Evolutionary conservation across 37 sponge, comb jelly and placozoan species (phyloP).

Genomic region (Chondrilla cf. caribensis): DNA sequence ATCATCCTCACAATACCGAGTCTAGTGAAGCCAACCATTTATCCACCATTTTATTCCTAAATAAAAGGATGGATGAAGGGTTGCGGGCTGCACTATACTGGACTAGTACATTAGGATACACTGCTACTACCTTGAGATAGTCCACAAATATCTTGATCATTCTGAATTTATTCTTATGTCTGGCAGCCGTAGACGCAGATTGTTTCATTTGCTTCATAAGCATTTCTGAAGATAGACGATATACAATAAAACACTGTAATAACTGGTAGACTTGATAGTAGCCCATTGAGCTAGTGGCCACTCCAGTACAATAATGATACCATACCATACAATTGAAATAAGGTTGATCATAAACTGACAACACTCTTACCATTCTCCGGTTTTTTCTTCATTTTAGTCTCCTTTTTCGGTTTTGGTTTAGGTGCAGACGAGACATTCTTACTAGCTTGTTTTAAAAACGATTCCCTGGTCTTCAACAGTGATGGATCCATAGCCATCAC

Average conservation of each 20-base stretch:
- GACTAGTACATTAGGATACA: background rate
- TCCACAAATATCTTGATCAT: slow-evolving; percentile 19
- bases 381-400: slow-evolving; percentile 28
- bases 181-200: slow-evolving; percentile 3
- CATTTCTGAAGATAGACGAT: background rate
- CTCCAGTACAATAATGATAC: too few species aligned
- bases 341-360: too few species aligned
- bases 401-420: slow-evolving; percentile 1
- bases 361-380: background rate
- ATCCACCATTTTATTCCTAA: too few species aligned
- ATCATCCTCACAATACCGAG: too few species aligned
- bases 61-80: too few species aligned
- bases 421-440: slow-evolving; percentile 21
- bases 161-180: background rate
- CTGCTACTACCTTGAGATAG: background rate
- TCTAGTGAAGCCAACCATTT: too few species aligned
- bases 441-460: slow-evolving; percentile 48
- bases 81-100: too few species aligned
- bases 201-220: slow-evolving; percentile 12
- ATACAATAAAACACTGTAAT: too few species aligned
- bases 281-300: too few species aligned
- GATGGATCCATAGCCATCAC: slow-evolving; percentile 82
- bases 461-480: slow-evolving; percentile 43
- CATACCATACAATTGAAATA: too few species aligned
- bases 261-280: too few species aligned